Evolutionary conservation across 2,797 vertebrate genomes (phyloP).

Genomic region (Moxostoma hubbsi): DNA sequence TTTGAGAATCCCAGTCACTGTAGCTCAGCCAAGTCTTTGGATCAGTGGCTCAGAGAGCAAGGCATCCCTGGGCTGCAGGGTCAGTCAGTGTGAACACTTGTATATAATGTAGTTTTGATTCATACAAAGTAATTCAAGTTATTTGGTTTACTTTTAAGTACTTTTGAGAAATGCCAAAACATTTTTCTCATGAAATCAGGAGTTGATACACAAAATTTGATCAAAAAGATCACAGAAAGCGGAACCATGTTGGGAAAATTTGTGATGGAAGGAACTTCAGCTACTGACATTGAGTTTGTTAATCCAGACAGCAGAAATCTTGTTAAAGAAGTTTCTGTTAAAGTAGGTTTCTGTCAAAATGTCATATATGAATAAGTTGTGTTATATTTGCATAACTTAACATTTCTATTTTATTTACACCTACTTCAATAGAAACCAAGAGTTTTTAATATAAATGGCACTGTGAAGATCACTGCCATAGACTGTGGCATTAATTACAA

Average conservation of each 20-base stretch:
- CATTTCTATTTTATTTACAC: background rate
- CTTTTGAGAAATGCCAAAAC: too few species aligned
- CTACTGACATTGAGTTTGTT: slow-evolving; percentile 75
- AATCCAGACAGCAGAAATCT: slow-evolving; percentile 86
- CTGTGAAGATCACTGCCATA: slow-evolving; percentile 77
- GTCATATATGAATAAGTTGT: too few species aligned
- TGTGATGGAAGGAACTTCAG: slow-evolving; percentile 79
- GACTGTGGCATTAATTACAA: slow-evolving; percentile 96
- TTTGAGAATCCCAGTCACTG: slow-evolving; percentile 90
- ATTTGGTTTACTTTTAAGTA: background rate
- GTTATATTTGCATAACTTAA: too few species aligned
- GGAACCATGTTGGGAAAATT: slow-evolving; percentile 94
- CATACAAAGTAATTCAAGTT: background rate
- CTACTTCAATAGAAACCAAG: slow-evolving; percentile 72
- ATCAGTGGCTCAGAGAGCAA: slow-evolving; percentile 90
- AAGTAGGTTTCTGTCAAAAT: slow-evolving; percentile 72
- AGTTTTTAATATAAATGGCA: slow-evolving; percentile 83
- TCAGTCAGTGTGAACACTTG: slow-evolving; percentile 60
- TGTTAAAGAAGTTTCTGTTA: slow-evolving; percentile 91
- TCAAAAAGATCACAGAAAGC: slow-evolving; percentile 92
- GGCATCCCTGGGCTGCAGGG: slow-evolving; percentile 90
- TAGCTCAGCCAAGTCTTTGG: slow-evolving; percentile 84
- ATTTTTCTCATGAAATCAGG: slow-evolving; percentile 69
- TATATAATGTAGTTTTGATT: too few species aligned
- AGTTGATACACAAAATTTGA: slow-evolving; percentile 88